A percentile compares a stretch with the other conserved stretches of the same genome.
Evolutionary conservation across 37 sponge, comb jelly and placozoan species (phyloP).

Genomic region (Spongilla lacustris): DNA sequence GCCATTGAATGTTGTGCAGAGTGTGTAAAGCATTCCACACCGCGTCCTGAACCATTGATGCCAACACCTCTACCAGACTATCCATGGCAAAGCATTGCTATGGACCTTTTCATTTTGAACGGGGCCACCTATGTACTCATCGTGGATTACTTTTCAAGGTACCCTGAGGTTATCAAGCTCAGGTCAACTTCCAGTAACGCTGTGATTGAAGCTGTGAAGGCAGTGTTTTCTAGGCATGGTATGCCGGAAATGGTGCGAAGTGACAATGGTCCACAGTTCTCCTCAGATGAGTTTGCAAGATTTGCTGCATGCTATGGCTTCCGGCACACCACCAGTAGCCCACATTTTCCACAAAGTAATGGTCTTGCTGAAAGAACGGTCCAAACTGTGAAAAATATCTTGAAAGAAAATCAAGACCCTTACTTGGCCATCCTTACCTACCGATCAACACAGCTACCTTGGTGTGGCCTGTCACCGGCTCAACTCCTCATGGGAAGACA

Average conservation of each 20-base stretch:
- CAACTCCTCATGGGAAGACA: slow-evolving; percentile 71
- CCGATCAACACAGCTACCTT: slow-evolving; percentile 49
- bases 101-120: slow-evolving; percentile 43
- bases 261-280: slow-evolving; percentile 55
- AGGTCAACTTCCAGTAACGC: slow-evolving; percentile 2
- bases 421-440: slow-evolving; percentile 37
- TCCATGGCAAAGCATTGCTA: slow-evolving; percentile 54
- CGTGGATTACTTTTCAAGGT: slow-evolving; percentile 53
- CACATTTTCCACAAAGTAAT: slow-evolving; percentile 51
- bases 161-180: slow-evolving; percentile 33
- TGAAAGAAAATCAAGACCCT: slow-evolving; percentile 23
- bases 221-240: slow-evolving; percentile 35
- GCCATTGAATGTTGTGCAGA: slow-evolving; percentile 4
- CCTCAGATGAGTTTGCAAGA: slow-evolving; percentile 12
- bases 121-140: slow-evolving; percentile 22
- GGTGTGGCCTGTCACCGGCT: slow-evolving; percentile 59
- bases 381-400: slow-evolving; percentile 34
- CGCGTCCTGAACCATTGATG: slow-evolving; percentile 16
- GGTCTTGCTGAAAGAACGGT: slow-evolving; percentile 38
- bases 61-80: slow-evolving; percentile 36
- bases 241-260: slow-evolving; percentile 16
- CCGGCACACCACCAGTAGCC: slow-evolving; percentile 31
- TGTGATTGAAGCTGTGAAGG: slow-evolving; percentile 27
- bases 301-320: slow-evolving; percentile 22
- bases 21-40: slow-evolving; percentile 1